These are phyloP conservation scores for Scaptomyza graminum DNA, from an alignment of 1,140 invertebrate species.

Conservation along the genomic window DNA sequence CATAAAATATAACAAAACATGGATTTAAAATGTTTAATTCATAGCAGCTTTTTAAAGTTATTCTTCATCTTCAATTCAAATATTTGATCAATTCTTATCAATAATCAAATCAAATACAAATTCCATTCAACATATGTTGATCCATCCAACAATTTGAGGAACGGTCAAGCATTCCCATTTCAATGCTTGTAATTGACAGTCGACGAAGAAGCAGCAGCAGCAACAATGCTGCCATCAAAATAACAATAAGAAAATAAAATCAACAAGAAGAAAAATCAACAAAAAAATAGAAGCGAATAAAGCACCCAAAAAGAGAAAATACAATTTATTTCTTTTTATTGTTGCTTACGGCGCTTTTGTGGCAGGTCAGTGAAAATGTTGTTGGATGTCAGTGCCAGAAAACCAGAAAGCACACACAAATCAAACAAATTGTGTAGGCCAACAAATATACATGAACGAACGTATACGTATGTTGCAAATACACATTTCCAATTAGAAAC, in stretches of 20 bases:
- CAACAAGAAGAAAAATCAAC: constrained; percentile 31
- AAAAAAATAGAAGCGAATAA: constrained; percentile 21
- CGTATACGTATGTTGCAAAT: neutral
- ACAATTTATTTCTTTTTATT: constrained; percentile 6
- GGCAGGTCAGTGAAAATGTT: constrained; percentile 74
- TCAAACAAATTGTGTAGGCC: constrained; percentile 61
- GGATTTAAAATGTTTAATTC: too few species aligned
- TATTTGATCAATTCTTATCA: neutral
- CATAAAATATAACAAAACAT: too few species aligned
- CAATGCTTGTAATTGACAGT: constrained; percentile 69
- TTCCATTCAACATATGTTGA: neutral
- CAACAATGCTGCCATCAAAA: constrained; percentile 27
- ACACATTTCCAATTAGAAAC: constrained; percentile 33
- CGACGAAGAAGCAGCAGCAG: constrained; percentile 13
- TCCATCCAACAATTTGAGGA: constrained; percentile 16
- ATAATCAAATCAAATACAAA: neutral
- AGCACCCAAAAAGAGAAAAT: constrained; percentile 18
- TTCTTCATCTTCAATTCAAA: too few species aligned
- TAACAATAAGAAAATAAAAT: constrained; percentile 10
- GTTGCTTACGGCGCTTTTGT: constrained; percentile 31
- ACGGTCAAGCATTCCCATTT: constrained; percentile 52
- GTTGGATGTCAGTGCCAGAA: constrained; percentile 42
- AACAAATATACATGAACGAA: neutral
- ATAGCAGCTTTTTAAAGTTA: too few species aligned
- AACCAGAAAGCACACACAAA: constrained; percentile 28